Evolutionary conservation across 2,797 vertebrate species (phyloP).

Genomic region (Arnoldichthys spilopterus): DNA sequence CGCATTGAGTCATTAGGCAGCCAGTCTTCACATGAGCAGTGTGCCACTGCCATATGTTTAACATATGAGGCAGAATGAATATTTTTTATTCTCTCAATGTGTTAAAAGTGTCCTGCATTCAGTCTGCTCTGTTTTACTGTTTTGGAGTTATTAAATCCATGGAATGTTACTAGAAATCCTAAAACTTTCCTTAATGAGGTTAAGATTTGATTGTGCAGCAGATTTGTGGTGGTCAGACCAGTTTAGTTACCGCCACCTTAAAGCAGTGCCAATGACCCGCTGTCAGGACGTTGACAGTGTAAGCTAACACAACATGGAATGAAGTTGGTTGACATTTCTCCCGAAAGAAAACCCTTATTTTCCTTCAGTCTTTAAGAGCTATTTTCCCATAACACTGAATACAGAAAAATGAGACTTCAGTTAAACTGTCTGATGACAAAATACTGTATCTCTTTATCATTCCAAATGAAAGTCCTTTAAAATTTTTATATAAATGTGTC

Average conservation of each 20-base stretch:
- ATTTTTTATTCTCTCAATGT: not conserved
- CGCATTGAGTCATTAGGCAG: not conserved
- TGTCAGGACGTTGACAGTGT: conserved; percentile 5
- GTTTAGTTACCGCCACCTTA: conserved; percentile 15
- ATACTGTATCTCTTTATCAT: not conserved
- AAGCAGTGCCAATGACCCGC: not conserved
- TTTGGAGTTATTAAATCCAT: not conserved
- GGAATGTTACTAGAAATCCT: conserved; percentile 17
- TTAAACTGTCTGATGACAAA: too few relatives aligned
- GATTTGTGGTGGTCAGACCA: not conserved
- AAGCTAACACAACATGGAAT: conserved; percentile 23
- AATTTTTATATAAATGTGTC: too few relatives aligned
- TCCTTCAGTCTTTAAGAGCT: not conserved
- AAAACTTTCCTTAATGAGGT: conserved; percentile 12
- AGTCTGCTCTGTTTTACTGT: not conserved
- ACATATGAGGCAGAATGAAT: not conserved
- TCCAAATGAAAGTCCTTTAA: too few relatives aligned
- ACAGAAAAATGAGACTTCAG: too few relatives aligned
- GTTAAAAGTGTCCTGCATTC: not conserved
- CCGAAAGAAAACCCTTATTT: not conserved
- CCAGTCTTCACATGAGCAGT: not conserved
- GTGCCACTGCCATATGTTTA: not conserved
- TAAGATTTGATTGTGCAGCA: conserved; percentile 13
- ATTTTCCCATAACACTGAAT: too few relatives aligned
- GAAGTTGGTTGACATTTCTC: conserved; percentile 24